These are phyloP conservation scores for Dynastes maya DNA, from an alignment of 2,888 invertebrate genomes.

Conservation along the genomic window DNA sequence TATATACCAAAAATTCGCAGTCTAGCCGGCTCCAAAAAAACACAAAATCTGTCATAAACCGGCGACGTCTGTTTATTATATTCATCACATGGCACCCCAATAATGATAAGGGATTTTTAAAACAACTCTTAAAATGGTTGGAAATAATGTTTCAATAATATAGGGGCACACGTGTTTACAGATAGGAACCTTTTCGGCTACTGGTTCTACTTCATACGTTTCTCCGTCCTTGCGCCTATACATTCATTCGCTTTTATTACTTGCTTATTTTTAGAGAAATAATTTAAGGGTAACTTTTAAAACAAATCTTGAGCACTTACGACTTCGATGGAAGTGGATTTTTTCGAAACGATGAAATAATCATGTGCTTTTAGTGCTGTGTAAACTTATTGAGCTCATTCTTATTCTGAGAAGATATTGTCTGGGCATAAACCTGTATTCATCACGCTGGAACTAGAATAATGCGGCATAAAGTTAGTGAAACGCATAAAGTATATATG, in stretches of 20 bases:
- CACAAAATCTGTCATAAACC: conserved; percentile 40
- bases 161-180: conserved; percentile 55
- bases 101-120: conserved; percentile 64
- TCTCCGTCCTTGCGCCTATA: conserved; percentile 44
- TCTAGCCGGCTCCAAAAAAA: conserved; percentile 44
- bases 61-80: conserved; percentile 63
- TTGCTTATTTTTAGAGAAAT: conserved; percentile 54
- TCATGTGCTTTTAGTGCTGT: neutral
- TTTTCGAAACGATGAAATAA: conserved; percentile 26
- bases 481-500: conserved; percentile 5
- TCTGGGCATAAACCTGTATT: neutral
- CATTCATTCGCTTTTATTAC: conserved; percentile 51
- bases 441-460: neutral
- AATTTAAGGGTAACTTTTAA: conserved; percentile 53
- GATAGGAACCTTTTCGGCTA: conserved; percentile 55
- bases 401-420: too few relatives aligned
- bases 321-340: conserved; percentile 30
- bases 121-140: conserved; percentile 62
- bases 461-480: neutral
- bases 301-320: conserved; percentile 40
- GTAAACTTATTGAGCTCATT: neutral
- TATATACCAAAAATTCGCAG: conserved; percentile 28
- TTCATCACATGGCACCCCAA: conserved; percentile 65
- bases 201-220: conserved; percentile 51
- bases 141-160: conserved; percentile 54